These are phyloP conservation scores for Drosophila teissieri DNA, from an alignment of 1,140 invertebrate genomes.

Conservation along the genomic window DNA sequence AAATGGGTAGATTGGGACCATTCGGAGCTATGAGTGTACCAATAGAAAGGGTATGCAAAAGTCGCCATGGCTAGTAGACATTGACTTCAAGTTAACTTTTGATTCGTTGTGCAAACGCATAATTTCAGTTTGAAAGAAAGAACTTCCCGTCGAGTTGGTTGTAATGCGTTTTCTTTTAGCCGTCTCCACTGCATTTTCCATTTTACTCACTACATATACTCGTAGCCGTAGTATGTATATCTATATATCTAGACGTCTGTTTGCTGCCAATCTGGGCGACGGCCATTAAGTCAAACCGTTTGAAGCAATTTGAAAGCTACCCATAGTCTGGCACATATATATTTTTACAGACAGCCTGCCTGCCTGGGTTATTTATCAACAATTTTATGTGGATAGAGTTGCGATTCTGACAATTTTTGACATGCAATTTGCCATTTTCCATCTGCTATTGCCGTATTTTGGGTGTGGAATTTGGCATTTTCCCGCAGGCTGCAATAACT, in stretches of 20 bases:
- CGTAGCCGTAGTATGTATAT: not conserved
- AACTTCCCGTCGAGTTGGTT: conserved; percentile 51
- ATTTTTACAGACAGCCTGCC: not conserved
- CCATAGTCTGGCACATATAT: conserved; percentile 22
- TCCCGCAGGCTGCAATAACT: conserved; percentile 44
- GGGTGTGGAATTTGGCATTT: conserved; percentile 15
- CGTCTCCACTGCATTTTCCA: not conserved
- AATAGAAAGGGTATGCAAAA: conserved; percentile 16
- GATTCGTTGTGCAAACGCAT: conserved; percentile 53
- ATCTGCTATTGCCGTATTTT: conserved; percentile 4
- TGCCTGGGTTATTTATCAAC: conserved; percentile 32
- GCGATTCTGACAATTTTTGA: conserved; percentile 56
- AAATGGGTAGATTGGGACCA: conserved; percentile 6
- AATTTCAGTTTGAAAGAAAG: conserved; percentile 61
- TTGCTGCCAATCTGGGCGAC: conserved; percentile 70
- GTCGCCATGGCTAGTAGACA: accelerated
- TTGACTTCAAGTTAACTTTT: conserved; percentile 12
- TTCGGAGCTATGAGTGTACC: conserved; percentile 24
- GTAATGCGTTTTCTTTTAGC: conserved; percentile 69
- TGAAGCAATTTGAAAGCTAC: conserved; percentile 61
- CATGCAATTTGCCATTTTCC: conserved; percentile 64
- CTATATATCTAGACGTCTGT: conserved; percentile 56
- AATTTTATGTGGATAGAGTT: conserved; percentile 43
- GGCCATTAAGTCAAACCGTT: conserved; percentile 72
- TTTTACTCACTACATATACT: conserved; percentile 5